A percentile compares a stretch with the other conserved stretches of the same genome.
Conservation (phyloP, 2,888 invertebrate species). For the Oligia fasciuncula region DNA sequence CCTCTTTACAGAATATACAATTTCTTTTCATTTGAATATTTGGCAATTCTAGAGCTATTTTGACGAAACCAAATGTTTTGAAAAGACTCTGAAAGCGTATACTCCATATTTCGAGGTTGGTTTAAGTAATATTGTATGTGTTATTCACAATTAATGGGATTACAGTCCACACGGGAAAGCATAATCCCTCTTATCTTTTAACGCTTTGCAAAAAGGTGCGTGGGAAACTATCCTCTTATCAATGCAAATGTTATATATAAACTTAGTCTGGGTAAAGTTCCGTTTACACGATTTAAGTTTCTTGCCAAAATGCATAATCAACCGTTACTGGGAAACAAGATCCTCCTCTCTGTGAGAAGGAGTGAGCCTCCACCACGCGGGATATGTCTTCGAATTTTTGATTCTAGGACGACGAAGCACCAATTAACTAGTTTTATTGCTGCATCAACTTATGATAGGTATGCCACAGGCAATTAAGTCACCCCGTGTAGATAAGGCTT, state of each 20-base stretch:
- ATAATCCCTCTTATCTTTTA: slow-evolving; percentile 3
- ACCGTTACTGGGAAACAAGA: no score
- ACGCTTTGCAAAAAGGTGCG: slow-evolving; percentile 1
- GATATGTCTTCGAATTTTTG: no score
- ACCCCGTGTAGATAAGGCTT: no score
- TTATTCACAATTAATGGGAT: neutral
- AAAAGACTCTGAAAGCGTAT: neutral
- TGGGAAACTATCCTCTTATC: neutral
- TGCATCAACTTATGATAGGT: no score
- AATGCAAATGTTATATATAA: neutral
- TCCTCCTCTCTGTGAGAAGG: no score
- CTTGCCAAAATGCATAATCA: neutral
- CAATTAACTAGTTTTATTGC: no score
- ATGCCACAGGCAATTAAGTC: no score
- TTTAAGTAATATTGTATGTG: neutral
- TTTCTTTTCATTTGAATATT: neutral
- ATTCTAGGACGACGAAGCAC: no score
- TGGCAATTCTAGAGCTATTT: neutral
- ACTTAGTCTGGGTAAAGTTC: neutral
- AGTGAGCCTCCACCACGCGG: no score
- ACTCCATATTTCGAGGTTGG: neutral
- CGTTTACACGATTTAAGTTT: neutral
- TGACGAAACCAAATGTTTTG: neutral
- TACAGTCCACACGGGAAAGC: neutral
- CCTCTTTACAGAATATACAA: neutral